Conservation (phyloP, 2,888 invertebrate genomes). For the Pheosia tremula region DNA sequence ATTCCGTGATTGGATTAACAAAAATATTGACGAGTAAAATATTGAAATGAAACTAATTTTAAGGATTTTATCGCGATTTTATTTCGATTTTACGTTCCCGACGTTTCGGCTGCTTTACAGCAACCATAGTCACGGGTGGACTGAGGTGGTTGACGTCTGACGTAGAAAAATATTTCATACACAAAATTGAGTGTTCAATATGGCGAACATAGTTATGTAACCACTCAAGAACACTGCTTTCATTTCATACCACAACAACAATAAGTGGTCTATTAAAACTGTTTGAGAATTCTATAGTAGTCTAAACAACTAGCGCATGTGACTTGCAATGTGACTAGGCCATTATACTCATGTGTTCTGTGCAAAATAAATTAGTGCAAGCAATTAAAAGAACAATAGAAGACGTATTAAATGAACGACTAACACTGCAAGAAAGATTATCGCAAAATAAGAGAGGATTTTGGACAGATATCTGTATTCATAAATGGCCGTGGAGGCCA, state of each 20-base stretch:
- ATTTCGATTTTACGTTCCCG: too few relatives aligned
- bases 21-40: too few relatives aligned
- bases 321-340: conserved; percentile 50
- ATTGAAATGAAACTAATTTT: too few relatives aligned
- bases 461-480: not conserved
- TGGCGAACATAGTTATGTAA: not conserved
- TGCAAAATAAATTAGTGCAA: conserved; percentile 31
- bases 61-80: too few relatives aligned
- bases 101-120: too few relatives aligned
- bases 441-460: not conserved
- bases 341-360: conserved; percentile 26
- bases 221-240: conserved; percentile 16
- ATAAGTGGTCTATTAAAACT: conserved; percentile 43
- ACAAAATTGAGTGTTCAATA: not conserved
- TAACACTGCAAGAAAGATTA: not conserved
- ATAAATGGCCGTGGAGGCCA: too few relatives aligned
- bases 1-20: too few relatives aligned
- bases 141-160: too few relatives aligned
- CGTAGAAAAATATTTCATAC: too few relatives aligned
- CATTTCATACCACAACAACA: conserved; percentile 26
- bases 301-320: conserved; percentile 42
- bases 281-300: conserved; percentile 38
- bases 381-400: conserved; percentile 32
- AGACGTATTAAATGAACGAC: conserved; percentile 13
- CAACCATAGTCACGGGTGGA: too few relatives aligned